Percentiles rank a stretch among this genome's conserved stretches.
These are phyloP conservation scores for Macrophya alboannulata DNA, from an alignment of 2,888 invertebrate genomes.

Conservation along the genomic window DNA sequence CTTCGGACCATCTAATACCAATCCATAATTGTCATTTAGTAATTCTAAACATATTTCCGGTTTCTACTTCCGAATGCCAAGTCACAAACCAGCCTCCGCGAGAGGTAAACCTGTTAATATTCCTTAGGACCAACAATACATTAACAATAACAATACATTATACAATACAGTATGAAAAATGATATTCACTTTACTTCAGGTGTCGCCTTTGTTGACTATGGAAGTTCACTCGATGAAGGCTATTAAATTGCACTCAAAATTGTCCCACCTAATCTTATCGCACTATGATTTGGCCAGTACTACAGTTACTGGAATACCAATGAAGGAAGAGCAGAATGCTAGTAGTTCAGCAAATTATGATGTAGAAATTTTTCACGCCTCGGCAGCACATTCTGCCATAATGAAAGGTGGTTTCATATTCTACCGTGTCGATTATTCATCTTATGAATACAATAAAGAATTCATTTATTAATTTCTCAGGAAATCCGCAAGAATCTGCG, in stretches of 20 bases:
- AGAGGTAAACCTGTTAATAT: slow-evolving; percentile 81
- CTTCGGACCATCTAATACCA: slow-evolving; percentile 85
- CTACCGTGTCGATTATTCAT: not conserved
- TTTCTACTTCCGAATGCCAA: slow-evolving; percentile 87
- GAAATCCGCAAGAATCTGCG: slow-evolving; percentile 84
- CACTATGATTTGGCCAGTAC: slow-evolving; percentile 97
- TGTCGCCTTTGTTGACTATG: slow-evolving; percentile 88
- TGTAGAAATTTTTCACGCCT: slow-evolving; percentile 97
- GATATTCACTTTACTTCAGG: slow-evolving; percentile 76
- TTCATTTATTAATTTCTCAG: slow-evolving; percentile 64
- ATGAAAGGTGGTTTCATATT: slow-evolving; percentile 81
- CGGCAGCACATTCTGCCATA: slow-evolving; percentile 92
- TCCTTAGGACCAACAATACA: not conserved
- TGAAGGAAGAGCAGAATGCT: slow-evolving; percentile 99
- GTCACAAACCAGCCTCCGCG: slow-evolving; percentile 88
- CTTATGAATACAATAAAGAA: not conserved
- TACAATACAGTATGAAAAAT: slow-evolving; percentile 1
- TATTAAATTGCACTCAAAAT: slow-evolving; percentile 87
- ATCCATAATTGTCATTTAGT: slow-evolving; percentile 95
- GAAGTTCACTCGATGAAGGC: slow-evolving; percentile 92
- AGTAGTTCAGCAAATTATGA: slow-evolving; percentile 99
- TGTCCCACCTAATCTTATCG: slow-evolving; percentile 89
- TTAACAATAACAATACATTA: no score
- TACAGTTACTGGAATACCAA: slow-evolving; percentile 98
- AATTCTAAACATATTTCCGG: slow-evolving; percentile 93